A percentile compares a stretch with the other conserved stretches of the same genome.
These are phyloP conservation scores for Anguilla japonica DNA, from an alignment of 2,113 vertebrate genomes.

Conservation along the genomic window DNA sequence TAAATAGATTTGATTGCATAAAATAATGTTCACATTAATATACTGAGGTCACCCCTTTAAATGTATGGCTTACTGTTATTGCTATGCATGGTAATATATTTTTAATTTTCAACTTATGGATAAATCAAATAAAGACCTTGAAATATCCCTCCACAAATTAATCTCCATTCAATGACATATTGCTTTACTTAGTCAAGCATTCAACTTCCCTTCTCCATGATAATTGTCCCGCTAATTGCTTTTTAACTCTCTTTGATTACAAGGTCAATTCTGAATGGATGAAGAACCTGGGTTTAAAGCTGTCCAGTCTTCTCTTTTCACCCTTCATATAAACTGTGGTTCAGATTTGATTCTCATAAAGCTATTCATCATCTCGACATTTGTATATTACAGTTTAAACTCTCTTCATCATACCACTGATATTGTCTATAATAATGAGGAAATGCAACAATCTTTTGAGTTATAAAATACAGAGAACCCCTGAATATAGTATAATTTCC, in stretches of 20 bases:
- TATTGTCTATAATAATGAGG: constrained; percentile 29
- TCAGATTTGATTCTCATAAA: constrained; percentile 71
- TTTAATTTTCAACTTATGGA: constrained; percentile 62
- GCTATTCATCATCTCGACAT: constrained; percentile 68
- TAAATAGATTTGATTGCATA: neutral
- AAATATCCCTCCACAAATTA: constrained; percentile 78
- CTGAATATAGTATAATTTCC: neutral
- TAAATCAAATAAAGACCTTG: constrained; percentile 79
- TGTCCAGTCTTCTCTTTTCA: constrained; percentile 27
- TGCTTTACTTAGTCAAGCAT: constrained; percentile 83
- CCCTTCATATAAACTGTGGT: constrained; percentile 56
- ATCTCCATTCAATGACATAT: constrained; percentile 81
- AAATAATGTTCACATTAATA: neutral
- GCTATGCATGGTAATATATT: constrained; percentile 20
- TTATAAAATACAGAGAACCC: neutral
- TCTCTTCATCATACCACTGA: constrained; percentile 37
- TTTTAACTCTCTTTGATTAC: constrained; percentile 82
- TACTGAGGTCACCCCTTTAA: neutral
- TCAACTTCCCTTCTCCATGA: constrained; percentile 73
- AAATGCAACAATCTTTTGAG: constrained; percentile 24
- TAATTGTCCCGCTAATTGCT: constrained; percentile 86
- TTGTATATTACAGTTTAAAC: constrained; percentile 53
- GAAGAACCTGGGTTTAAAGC: constrained; percentile 57
- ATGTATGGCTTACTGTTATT: constrained; percentile 23
- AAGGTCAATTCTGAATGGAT: constrained; percentile 78